Base-by-base conservation (phyloP, 2,888 invertebrate species). In the Andrena minutula region DNA sequence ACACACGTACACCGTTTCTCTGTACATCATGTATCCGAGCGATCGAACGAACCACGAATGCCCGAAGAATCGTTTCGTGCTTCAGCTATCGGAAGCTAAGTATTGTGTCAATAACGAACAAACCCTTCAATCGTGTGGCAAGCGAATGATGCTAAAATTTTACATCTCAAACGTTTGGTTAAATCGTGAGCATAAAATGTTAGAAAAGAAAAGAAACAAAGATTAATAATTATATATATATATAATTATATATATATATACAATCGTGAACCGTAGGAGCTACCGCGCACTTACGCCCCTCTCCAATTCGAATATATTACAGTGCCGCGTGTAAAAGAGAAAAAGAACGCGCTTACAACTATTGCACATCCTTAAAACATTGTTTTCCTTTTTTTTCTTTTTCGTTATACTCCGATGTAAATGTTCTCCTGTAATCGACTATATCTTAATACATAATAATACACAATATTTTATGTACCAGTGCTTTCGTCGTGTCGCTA, bases 401-500 rank as follows among this genome's bases (percentile, higher is more conserved):
- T 16, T 41, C 41, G 41, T 41, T 77, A 75, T 63, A 61, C 71
- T 75, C 79, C 58, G 53, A 53, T 79, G 20, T 78, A 65, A 66
- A 56, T 85, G 71, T 20, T 20, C 87, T 85, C 83, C 74, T 71
- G 69, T 83, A 79, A 86, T 85, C 83, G 86, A 79, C 82, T 84
- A 76, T 77, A 83, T 78, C 87, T 89, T 91, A 90, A 91, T 89
- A 89, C 84, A 82, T 88, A 91, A 87, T 92, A 90, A 89, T 91
- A 91, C 89, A 84, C 84, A 86, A 86, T 75, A 76, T 83, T 81
- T 90, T 90, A 91, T 92, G 86, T 91, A 92, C 90, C 87, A 88
- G 83, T 88, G 89, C 89, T 89, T 86, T 81, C 82, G 77, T 78
- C 82, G 58, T 79, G 60, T 88, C 84, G 65, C 76, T 91, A 91